Percentiles rank a stretch among this genome's conserved stretches.
Evolutionary conservation across 2,888 invertebrate genomes (phyloP).

Genomic region (Syrphus vitripennis): DNA sequence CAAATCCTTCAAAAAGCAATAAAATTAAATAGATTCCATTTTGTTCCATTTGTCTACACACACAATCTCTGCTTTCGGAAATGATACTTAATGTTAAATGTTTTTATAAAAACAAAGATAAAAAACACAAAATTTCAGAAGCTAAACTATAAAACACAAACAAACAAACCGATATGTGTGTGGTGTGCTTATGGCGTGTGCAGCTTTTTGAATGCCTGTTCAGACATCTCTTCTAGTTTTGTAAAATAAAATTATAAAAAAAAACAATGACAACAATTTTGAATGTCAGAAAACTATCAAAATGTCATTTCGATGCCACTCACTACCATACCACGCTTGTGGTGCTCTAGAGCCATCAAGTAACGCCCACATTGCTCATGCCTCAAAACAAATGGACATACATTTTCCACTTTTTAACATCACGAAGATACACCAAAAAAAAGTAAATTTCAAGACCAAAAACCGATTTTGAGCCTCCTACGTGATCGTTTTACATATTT

Average conservation of each 20-base stretch:
- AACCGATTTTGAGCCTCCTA: conserved; percentile 57
- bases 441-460: conserved; percentile 10
- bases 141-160: conserved; percentile 52
- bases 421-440: neutral
- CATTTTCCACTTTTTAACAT: conserved; percentile 36
- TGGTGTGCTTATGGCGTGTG: neutral
- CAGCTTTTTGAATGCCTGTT: neutral
- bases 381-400: conserved; percentile 30
- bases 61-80: conserved; percentile 1
- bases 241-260: neutral
- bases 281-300: conserved; percentile 53
- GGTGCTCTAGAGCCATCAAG: conserved; percentile 52
- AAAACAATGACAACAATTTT: conserved; percentile 24
- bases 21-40: conserved; percentile 64
- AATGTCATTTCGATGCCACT: conserved; percentile 67
- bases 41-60: conserved; percentile 14
- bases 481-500: conserved; percentile 64
- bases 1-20: conserved; percentile 49
- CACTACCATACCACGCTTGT: conserved; percentile 23
- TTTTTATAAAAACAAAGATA: conserved; percentile 34
- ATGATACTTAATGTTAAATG: conserved; percentile 22
- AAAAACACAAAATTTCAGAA: conserved; percentile 52
- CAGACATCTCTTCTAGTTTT: neutral
- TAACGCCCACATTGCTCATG: conserved; percentile 48
- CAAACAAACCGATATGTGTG: neutral